Conservation (phyloP, 2,113 vertebrate species). For the Probosciger aterrimus region DNA sequence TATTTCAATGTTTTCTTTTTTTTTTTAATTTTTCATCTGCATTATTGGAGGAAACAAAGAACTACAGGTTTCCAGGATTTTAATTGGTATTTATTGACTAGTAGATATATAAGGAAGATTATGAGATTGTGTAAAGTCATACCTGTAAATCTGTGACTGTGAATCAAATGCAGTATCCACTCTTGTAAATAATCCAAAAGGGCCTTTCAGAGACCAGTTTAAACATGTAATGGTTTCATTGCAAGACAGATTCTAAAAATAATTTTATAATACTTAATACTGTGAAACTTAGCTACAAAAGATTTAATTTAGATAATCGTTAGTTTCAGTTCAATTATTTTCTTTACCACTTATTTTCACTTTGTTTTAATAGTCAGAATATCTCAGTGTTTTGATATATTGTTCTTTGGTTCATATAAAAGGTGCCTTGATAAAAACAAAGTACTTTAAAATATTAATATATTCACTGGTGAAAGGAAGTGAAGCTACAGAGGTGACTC, state of each 20-base stretch:
- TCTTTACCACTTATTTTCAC: background rate
- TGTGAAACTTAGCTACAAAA: background rate
- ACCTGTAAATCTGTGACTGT: background rate
- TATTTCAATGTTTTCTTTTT: background rate
- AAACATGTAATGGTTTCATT: background rate
- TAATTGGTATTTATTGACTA: constrained; percentile 5
- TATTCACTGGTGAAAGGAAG: background rate
- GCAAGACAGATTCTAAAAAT: background rate
- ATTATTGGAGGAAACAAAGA: background rate
- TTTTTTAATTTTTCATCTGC: background rate
- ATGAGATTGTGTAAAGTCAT: background rate
- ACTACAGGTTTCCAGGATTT: background rate
- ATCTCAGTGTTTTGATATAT: background rate
- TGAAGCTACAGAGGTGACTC: background rate
- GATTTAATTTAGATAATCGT: background rate
- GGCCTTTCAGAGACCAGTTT: background rate
- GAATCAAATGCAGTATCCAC: background rate
- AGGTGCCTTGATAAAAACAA: background rate
- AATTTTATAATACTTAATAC: background rate
- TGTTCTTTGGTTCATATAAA: background rate
- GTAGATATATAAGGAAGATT: background rate
- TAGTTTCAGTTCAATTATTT: background rate
- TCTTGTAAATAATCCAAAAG: background rate
- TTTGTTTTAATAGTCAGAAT: background rate
- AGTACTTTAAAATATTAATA: background rate